Percentiles rank a stretch among this genome's conserved stretches.
phyloP scores from a whole-genome alignment of 2,113 vertebrate species.

The Pelecanoides urinatrix region DNA sequence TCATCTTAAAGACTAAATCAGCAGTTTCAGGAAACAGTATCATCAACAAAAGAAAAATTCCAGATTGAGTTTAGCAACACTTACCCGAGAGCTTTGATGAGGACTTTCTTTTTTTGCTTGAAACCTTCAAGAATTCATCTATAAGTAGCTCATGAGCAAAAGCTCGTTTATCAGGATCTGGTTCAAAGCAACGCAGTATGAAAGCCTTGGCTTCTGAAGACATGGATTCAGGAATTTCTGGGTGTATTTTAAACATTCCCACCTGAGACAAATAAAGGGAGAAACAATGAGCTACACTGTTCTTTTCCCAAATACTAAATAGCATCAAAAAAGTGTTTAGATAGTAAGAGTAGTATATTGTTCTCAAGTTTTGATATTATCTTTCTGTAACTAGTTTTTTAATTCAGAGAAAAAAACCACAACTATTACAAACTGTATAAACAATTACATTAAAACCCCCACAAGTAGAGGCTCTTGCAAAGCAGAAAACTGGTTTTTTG shows the following conservation, averaged over 20 bases:
- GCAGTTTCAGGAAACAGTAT: not conserved
- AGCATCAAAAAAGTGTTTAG: not conserved
- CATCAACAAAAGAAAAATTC: not conserved
- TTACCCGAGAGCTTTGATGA: slow-evolving; percentile 86
- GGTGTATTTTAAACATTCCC: slow-evolving; percentile 99
- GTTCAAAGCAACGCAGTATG: slow-evolving; percentile 94
- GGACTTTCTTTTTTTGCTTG: slow-evolving; percentile 91
- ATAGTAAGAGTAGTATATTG: not conserved
- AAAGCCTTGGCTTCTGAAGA: slow-evolving; percentile 95
- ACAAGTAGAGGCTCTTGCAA: not conserved
- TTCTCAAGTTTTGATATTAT: not conserved
- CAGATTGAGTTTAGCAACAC: not conserved
- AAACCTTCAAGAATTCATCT: slow-evolving; percentile 96
- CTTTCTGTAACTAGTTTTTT: not conserved
- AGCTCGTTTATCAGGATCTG: slow-evolving; percentile 90
- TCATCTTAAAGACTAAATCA: not conserved
- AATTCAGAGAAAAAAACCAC: not conserved
- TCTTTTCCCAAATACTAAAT: slow-evolving; percentile 76
- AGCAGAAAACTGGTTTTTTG: not conserved
- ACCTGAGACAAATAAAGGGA: slow-evolving; percentile 76
- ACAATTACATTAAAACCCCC: not conserved
- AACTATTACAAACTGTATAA: not conserved
- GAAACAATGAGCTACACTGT: not conserved
- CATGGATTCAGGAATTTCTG: slow-evolving; percentile 98
- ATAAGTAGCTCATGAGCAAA: slow-evolving; percentile 88